Evolutionary conservation across 2,113 vertebrate genomes (phyloP), one percentile per base, ranked within the genome.

Genomic region (Cyanistes caeruleus): DNA sequence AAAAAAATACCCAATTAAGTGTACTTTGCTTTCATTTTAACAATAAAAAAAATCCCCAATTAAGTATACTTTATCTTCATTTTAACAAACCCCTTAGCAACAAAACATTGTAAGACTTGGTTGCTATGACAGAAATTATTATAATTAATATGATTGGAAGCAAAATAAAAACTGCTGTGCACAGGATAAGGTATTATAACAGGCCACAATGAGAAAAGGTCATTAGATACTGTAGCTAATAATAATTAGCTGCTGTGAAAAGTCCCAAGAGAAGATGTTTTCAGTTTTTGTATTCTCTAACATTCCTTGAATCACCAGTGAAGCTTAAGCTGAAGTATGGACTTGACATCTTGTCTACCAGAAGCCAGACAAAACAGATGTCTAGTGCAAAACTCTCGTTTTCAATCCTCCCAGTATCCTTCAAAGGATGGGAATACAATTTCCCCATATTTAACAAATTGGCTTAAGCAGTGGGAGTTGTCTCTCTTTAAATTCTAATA

Each of bases 1-100:
- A 13, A 48, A 74, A 87, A 82, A 90, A 51, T n/a, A 23, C 48
- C 74, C 78, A 94, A 96, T 96, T 97, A 97, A 95, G 65, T 62
- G 9, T 58, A 79, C 33, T 96, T 80, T 69, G 49, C 69, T 51
- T 82, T 94, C 58, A 89, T 83, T 76, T 95, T 87, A 92, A 70
- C 33, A 58, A 77, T 55, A 92, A 78, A 68, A 89, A 58, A 86
- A 81, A 5, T 7, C 31, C 55, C 60, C 72, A 95, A 95, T 95
- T 96, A 97, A 97, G 82, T 84, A 33, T 70, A 73, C 35, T 95
- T 80, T 79, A 80, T 90, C 82, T 93, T 89, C 63, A 76, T 67
- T 84, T 95, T 95, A 95, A 87, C 72, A 80, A 87, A 95, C 89
- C 52, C 30, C 81, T 95, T 94, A 87, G 87, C 81, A 88, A 85